A percentile compares a stretch with the other conserved stretches of the same genome.
phyloP scores from a whole-genome alignment of 2,113 vertebrate genomes.

The Otus sunia region DNA sequence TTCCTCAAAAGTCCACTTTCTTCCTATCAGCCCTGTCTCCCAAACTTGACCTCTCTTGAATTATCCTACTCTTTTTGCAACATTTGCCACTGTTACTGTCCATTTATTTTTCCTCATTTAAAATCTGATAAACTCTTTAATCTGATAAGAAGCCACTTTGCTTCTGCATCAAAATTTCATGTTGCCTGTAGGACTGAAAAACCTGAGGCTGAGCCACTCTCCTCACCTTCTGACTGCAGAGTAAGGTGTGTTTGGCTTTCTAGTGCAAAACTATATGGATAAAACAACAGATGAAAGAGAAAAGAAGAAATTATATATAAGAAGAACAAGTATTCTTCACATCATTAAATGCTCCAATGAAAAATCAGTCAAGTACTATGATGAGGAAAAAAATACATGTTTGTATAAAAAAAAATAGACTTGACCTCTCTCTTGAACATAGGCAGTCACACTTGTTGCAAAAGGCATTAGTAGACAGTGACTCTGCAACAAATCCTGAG shows the following conservation, averaged over 20 bases:
- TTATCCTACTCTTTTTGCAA: background rate
- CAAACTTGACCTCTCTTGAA: background rate
- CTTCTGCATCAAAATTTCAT: background rate
- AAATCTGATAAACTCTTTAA: background rate
- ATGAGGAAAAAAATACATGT: background rate
- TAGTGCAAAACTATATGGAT: background rate
- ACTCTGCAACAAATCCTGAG: background rate
- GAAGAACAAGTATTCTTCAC: background rate
- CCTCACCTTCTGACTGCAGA: background rate
- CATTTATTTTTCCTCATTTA: background rate
- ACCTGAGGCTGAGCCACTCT: background rate
- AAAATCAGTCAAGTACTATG: background rate
- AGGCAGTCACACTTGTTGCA: background rate
- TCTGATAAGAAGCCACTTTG: background rate
- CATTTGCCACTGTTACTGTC: background rate
- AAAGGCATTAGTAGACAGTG: background rate
- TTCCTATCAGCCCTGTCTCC: background rate
- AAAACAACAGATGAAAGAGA: background rate
- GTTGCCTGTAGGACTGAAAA: background rate
- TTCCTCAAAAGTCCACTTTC: background rate
- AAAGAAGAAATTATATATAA: background rate
- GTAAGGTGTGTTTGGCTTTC: background rate
- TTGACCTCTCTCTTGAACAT: background rate
- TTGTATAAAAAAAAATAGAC: background rate
- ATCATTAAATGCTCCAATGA: background rate